Percentiles rank a stretch among this genome's conserved stretches.
phyloP scores from a whole-genome alignment of 2,888 invertebrate genomes.

The Orchestes rusci region DNA sequence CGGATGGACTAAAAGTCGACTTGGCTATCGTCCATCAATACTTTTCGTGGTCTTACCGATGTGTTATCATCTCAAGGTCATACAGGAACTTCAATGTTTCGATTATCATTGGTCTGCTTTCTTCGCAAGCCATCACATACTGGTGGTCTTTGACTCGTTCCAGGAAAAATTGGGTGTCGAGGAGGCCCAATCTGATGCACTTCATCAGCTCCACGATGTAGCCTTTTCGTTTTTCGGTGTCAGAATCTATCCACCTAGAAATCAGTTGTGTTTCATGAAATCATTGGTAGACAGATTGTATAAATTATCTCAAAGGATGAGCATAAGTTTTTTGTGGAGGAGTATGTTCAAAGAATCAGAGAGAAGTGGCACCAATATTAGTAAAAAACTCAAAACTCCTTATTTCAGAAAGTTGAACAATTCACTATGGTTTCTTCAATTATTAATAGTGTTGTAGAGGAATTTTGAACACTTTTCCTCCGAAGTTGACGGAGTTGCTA shows the following conservation, averaged over 20 bases:
- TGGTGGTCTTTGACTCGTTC: conserved; percentile 85
- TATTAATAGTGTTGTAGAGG: too few species aligned
- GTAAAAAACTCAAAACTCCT: too few species aligned
- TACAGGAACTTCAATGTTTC: conserved; percentile 88
- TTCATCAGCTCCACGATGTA: conserved; percentile 73
- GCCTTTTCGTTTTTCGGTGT: conserved; percentile 62
- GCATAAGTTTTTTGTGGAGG: too few species aligned
- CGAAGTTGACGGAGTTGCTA: too few species aligned
- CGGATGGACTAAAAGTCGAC: conserved; percentile 17
- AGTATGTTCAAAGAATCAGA: too few species aligned
- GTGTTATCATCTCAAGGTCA: conserved; percentile 82
- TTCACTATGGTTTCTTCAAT: too few species aligned
- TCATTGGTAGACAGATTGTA: too few species aligned
- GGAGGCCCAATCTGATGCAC: conserved; percentile 71
- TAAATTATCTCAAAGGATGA: too few species aligned
- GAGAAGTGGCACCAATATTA: too few species aligned
- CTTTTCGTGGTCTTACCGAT: conserved; percentile 32
- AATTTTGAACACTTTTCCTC: too few species aligned
- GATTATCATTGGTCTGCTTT: conserved; percentile 80
- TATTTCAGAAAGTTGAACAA: too few species aligned
- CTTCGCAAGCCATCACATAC: conserved; percentile 75
- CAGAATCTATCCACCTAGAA: conserved; percentile 78
- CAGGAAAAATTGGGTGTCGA: conserved; percentile 85
- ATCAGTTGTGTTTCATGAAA: too few species aligned
- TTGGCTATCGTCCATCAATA: conserved; percentile 5